A percentile compares a stretch with the other conserved stretches of the same genome.
phyloP scores from a whole-genome alignment of 2,797 vertebrate species.

The Tamandua tetradactyla region DNA sequence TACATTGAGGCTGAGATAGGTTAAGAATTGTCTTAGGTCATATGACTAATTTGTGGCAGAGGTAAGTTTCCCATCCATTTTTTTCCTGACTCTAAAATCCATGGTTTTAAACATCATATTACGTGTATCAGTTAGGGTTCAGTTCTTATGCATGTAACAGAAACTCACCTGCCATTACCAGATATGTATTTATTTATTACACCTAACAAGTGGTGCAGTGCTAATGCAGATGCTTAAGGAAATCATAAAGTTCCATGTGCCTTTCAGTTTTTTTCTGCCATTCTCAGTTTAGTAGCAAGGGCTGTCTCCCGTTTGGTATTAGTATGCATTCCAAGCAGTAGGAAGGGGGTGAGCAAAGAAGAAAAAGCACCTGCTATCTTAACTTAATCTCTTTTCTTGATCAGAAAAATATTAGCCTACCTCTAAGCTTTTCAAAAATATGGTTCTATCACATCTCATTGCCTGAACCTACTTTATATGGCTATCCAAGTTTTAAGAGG shows the following conservation, averaged over 20 bases:
- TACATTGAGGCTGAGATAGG: background rate
- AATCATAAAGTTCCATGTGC: background rate
- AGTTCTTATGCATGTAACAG: background rate
- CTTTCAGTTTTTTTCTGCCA: background rate
- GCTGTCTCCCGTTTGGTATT: background rate
- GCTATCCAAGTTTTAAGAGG: background rate
- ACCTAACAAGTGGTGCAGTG: too few relatives aligned
- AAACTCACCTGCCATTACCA: background rate
- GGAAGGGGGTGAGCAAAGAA: background rate
- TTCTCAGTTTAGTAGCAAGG: background rate
- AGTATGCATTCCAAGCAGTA: background rate
- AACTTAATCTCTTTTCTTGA: background rate
- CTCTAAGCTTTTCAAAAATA: background rate
- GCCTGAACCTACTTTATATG: background rate
- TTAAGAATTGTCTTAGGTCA: background rate
- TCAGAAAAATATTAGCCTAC: background rate
- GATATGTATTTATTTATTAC: background rate
- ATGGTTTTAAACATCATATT: background rate
- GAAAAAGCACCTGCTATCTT: background rate
- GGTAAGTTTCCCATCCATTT: background rate
- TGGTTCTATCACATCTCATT: background rate
- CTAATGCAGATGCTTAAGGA: background rate
- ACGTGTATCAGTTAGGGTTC: background rate
- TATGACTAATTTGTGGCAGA: background rate
- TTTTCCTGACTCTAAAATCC: background rate